phyloP scores from a whole-genome alignment of 2,888 invertebrate species.

The Andrena fulva region DNA sequence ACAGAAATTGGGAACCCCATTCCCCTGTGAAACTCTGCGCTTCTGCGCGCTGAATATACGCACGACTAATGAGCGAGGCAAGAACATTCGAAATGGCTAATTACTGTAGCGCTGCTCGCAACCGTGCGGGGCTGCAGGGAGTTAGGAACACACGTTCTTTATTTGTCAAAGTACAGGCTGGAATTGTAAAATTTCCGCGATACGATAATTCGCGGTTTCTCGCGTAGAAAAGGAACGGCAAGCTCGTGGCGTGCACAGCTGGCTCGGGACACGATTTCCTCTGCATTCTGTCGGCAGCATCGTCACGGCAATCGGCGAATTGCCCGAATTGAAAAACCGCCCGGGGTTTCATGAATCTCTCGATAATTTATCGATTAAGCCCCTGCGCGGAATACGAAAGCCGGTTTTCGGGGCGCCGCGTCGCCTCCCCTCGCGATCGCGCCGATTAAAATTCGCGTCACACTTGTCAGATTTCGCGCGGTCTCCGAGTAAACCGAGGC shows the following conservation, averaged over 20 bases:
- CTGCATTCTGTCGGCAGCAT: slow-evolving; percentile 51
- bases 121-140: too few species aligned
- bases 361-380: slow-evolving; percentile 75
- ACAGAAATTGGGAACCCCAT: slow-evolving; percentile 11
- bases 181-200: too few species aligned
- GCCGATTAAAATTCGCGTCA: slow-evolving; percentile 66
- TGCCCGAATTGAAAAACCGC: slow-evolving; percentile 66
- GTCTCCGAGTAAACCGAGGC: slow-evolving; percentile 27
- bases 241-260: not conserved
- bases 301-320: slow-evolving; percentile 65
- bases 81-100: not conserved
- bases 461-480: slow-evolving; percentile 58
- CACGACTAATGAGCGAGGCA: not conserved
- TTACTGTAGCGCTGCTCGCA: not conserved
- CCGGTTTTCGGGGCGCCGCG: slow-evolving; percentile 27
- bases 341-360: slow-evolving; percentile 66
- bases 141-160: too few species aligned
- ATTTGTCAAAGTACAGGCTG: too few species aligned
- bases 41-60: not conserved
- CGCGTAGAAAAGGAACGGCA: slow-evolving; percentile 34
- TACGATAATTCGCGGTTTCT: not conserved
- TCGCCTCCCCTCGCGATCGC: not conserved
- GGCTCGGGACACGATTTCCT: slow-evolving; percentile 39
- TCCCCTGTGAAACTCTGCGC: not conserved
- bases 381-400: slow-evolving; percentile 68